Evolutionary conservation across 2,888 invertebrate species (phyloP), one percentile per base, ranked within the genome.

Genomic region (Arrhopalites spinosus): DNA sequence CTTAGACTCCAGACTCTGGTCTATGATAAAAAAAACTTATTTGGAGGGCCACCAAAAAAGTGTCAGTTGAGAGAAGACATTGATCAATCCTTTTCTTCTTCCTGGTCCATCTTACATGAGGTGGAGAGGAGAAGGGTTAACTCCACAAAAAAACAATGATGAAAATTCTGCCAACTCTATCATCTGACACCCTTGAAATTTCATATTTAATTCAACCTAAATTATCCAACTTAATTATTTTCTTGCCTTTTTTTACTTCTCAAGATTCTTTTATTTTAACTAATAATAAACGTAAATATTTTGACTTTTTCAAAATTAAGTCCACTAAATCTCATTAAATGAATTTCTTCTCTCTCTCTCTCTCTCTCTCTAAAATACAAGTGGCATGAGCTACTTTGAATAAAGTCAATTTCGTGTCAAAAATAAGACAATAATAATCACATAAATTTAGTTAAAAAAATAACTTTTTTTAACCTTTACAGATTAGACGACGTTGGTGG

Each of bases 41-140:
- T 50, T 30, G 43, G 5, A 11, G 77, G 78, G 15, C 78, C 78
- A 43, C 79, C 79, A 20, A 73, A 36, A 75, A 27, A 74, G 70
- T 73, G 78, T 78, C 0, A 72, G 76, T 30, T n/a, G n/a, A 43
- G 27, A 20, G 74, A 78, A 7, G 81, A 81, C 64, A 76, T 81
- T 1, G 23, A 76, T 3, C 68, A 77, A 15, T 76, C 56, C 29
- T 81, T 76, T 50, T 56, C 30, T 8, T 8, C 29, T 5, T 81
- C 29, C 2, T 81, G 80, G 81, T 64, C 78, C 0, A 25, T 64
- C 11, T 50, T 78, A n/a, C 61, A 73, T 13, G 17, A 43, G 5
- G 30, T 80, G 36, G 79, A 30, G 11, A 30, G 1, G 43, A 23
- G 8, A 1, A 2, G 23, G 45, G 11, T n/a, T n/a, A n/a, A n/a